Base-by-base conservation (phyloP, 2,797 vertebrate species). In the Nyctibius grandis region DNA sequence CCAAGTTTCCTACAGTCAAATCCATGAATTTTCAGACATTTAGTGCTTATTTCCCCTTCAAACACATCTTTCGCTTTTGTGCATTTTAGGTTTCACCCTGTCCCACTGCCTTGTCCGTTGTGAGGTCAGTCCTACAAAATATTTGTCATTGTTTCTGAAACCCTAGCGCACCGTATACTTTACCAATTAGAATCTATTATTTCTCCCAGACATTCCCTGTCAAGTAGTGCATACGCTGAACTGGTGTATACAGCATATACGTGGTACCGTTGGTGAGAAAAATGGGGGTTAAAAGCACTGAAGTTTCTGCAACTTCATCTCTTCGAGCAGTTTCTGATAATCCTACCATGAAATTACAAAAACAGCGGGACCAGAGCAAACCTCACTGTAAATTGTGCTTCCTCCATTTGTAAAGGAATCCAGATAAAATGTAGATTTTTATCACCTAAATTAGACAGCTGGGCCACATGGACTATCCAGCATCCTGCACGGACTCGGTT, bases 261-360 rank as follows among this genome's bases (percentile, higher is more conserved):
- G n/a, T 5, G 61, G 38, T 12, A 28, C 65, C 65, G 86, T 53
- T 78, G 73, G 79, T 40, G 73, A 68, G 53, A 45, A 85, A 84
- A 60, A 78, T 0, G 25, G 61, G 69, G 33, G 90, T 93, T 94
- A 72, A 91, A 86, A 82, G 74, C 80, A 7, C 33, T 26, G n/a
- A 73, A 76, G 34, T 91, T 91, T 59, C 83, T 89, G 90, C 54
- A 90, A n/a, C 80, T 91, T 51, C 74, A 34, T 79, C 59, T 95
- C 84, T 92, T 29, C 18, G 2, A 94, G 94, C 76, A 45, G 45
- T 65, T 89, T 25, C 96, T 89, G 88, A 67, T 93, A 95, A 95
- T 85, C 80, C 80, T 95, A 93, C 92, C 90, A 87, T 82, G 88
- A 95, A 95, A 95, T 95, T 91, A 89, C 86, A 90, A 89, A 95